Evolutionary conservation across 2,797 vertebrate species (phyloP).

Genomic region (Salarias fasciatus): DNA sequence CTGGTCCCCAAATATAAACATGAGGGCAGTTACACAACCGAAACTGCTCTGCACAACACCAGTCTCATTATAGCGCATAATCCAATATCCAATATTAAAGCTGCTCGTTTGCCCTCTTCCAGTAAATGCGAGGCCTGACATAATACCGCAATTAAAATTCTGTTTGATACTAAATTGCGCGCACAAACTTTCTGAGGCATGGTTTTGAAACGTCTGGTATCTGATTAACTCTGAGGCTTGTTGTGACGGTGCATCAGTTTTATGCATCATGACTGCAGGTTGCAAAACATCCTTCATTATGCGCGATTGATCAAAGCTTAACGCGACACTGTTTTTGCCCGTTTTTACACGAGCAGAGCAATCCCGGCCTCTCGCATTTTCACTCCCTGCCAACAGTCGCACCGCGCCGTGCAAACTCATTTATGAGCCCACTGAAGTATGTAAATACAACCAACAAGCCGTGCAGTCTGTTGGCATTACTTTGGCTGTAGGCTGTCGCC

Average conservation of each 20-base stretch:
- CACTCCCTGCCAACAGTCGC: constrained; percentile 24
- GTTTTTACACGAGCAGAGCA: constrained; percentile 20
- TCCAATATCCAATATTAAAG: constrained; percentile 10
- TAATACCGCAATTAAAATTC: constrained; percentile 43
- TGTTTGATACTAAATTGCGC: constrained; percentile 39
- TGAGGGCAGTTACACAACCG: constrained; percentile 27
- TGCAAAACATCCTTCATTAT: constrained; percentile 40
- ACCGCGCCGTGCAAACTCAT: constrained; percentile 47
- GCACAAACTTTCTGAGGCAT: constrained; percentile 39
- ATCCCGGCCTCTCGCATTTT: background rate
- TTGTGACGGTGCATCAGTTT: constrained; percentile 28
- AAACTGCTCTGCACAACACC: constrained; percentile 13
- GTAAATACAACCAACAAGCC: constrained; percentile 68
- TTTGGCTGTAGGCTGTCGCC: constrained; percentile 46
- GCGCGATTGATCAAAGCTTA: constrained; percentile 40
- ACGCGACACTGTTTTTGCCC: background rate
- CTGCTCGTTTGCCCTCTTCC: constrained; percentile 4
- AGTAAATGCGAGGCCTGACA: constrained; percentile 15
- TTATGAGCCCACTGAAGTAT: constrained; percentile 64
- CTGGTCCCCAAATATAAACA: constrained; percentile 23
- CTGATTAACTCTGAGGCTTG: constrained; percentile 38
- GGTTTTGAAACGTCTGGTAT: constrained; percentile 40
- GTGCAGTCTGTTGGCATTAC: constrained; percentile 61
- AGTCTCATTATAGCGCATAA: constrained; percentile 23
- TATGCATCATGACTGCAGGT: constrained; percentile 37